Conservation (phyloP, 1,140 invertebrate species). For the Magallana angulata region DNA sequence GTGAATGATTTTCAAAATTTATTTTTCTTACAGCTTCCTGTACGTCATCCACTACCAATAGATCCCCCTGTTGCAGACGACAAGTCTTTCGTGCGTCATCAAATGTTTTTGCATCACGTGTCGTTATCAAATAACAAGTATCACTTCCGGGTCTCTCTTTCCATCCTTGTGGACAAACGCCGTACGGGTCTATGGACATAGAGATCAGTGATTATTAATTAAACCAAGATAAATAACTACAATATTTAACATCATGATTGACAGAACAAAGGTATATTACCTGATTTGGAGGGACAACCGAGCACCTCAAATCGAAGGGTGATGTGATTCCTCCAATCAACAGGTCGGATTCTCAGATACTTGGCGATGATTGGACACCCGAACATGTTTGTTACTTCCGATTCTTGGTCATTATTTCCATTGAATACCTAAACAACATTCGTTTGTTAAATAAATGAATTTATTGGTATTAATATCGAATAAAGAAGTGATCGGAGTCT, state of each 20-base stretch:
- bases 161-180: constrained; percentile 63
- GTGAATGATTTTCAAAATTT: no score
- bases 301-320: constrained; percentile 60
- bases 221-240: neutral
- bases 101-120: constrained; percentile 50
- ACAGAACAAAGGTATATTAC: neutral
- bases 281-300: constrained; percentile 57
- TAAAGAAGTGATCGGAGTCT: neutral
- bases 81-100: constrained; percentile 62
- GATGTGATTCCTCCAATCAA: constrained; percentile 54
- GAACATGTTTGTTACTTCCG: constrained; percentile 60
- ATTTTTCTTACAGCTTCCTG: constrained; percentile 54
- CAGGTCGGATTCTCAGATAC: constrained; percentile 61
- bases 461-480: neutral
- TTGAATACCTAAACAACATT: constrained; percentile 30
- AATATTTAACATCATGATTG: neutral
- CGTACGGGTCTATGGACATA: constrained; percentile 43
- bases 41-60: constrained; percentile 59
- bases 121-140: constrained; percentile 64
- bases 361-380: constrained; percentile 58
- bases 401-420: constrained; percentile 58
- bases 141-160: constrained; percentile 59
- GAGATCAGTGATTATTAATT: neutral
- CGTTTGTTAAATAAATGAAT: no score
- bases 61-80: constrained; percentile 60